Evolutionary conservation across 2,888 invertebrate species (phyloP).

Genomic region (Melieria crassipennis): DNA sequence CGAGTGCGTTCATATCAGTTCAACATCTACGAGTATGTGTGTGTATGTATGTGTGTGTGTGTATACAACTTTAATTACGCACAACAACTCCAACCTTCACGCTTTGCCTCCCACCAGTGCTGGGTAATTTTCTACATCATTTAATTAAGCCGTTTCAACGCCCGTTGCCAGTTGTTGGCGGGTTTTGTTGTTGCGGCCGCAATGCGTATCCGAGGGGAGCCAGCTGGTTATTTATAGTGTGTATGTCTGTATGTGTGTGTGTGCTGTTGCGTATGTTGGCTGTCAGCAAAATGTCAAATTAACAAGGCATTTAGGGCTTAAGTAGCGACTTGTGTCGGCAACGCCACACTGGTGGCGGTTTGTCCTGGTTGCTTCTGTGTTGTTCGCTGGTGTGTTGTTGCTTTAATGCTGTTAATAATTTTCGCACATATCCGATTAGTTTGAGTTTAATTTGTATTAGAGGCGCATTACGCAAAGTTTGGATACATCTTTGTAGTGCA

Average conservation of each 20-base stretch:
- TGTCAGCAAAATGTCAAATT: slow-evolving; percentile 37
- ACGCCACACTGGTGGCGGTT: too few species aligned
- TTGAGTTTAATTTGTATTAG: background rate
- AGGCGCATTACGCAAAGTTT: background rate
- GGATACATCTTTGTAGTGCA: background rate
- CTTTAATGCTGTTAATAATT: background rate
- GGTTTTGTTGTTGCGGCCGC: background rate
- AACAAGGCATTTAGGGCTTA: slow-evolving; percentile 23
- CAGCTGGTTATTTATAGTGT: slow-evolving; percentile 26
- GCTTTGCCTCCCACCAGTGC: background rate
- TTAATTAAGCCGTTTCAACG: slow-evolving; percentile 63
- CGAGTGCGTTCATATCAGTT: too few species aligned
- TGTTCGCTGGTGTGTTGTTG: slow-evolving; percentile 6
- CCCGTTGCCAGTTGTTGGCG: background rate
- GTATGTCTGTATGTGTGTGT: background rate
- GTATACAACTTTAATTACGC: background rate
- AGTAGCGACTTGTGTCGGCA: background rate
- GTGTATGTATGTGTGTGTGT: slow-evolving; percentile 5
- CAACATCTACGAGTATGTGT: background rate
- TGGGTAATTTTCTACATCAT: slow-evolving; percentile 59
- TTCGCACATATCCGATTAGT: background rate
- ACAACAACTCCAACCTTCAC: slow-evolving; percentile 3
- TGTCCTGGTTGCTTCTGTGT: background rate
- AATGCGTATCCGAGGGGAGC: slow-evolving; percentile 31
- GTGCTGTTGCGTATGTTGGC: slow-evolving; percentile 23